phyloP scores from a whole-genome alignment of 1,140 invertebrate species.

The Phocides pigmalion region DNA sequence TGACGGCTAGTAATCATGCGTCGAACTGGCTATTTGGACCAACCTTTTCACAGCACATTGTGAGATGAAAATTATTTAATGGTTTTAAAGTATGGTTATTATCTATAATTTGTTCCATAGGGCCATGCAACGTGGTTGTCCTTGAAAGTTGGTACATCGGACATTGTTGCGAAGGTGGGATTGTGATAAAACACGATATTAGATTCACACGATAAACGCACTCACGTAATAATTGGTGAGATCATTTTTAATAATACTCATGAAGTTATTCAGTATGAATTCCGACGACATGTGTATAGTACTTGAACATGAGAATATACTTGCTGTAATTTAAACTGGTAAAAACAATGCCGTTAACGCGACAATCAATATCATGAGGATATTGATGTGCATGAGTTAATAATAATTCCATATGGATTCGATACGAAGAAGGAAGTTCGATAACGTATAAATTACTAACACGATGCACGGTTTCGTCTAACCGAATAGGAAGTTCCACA shows the following conservation, averaged over 20 bases:
- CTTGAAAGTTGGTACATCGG: not conserved
- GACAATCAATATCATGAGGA: constrained; percentile 8
- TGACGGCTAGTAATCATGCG: constrained; percentile 16
- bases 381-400: constrained; percentile 10
- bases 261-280: constrained; percentile 1
- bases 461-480: constrained; percentile 19
- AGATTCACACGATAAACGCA: constrained; percentile 23
- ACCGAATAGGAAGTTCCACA: constrained; percentile 39
- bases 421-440: constrained; percentile 17
- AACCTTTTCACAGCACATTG: constrained; percentile 16
- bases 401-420: constrained; percentile 18
- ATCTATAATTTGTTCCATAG: constrained; percentile 9
- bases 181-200: not conserved
- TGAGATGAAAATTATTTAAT: constrained; percentile 24
- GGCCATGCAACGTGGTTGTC: not conserved
- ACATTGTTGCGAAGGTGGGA: not conserved
- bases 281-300: not conserved
- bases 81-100: constrained; percentile 12
- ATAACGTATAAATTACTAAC: constrained; percentile 24
- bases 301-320: not conserved
- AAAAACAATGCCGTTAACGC: constrained; percentile 12
- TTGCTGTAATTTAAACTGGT: not conserved
- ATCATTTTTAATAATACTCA: constrained; percentile 33
- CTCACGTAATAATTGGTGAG: constrained; percentile 38
- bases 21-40: constrained; percentile 4